A percentile compares a stretch with the other conserved stretches of the same genome.
Evolutionary conservation across 2,797 vertebrate species (phyloP).

Genomic region (Arnoldichthys spilopterus): DNA sequence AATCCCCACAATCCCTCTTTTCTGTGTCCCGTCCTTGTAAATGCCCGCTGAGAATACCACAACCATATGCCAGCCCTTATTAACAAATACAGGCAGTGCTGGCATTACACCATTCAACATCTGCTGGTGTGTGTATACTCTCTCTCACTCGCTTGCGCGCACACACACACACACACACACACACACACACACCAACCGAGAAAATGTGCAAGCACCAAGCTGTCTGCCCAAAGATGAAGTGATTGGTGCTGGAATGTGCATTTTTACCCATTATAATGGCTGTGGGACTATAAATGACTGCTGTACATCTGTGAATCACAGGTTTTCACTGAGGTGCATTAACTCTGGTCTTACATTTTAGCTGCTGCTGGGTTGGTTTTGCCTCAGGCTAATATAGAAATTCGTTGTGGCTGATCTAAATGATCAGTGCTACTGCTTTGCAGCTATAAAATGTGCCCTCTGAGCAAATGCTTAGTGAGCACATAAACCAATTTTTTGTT

Average conservation of each 20-base stretch:
- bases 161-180: not conserved
- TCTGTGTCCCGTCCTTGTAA: constrained; percentile 62
- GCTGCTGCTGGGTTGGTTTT: not conserved
- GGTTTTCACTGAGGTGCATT: not conserved
- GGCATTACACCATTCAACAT: constrained; percentile 47
- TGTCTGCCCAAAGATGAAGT: constrained; percentile 27
- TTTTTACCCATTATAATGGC: constrained; percentile 25
- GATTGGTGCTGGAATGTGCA: constrained; percentile 2
- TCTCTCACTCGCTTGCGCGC: too few species aligned
- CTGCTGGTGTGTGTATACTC: constrained; percentile 25
- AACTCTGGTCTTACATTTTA: not conserved
- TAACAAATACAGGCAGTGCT: constrained; percentile 48
- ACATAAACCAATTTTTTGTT: too few species aligned
- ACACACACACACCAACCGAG: constrained; percentile 1
- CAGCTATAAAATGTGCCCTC: not conserved
- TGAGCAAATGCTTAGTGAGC: too few species aligned
- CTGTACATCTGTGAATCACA: constrained; percentile 30
- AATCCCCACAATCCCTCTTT: constrained; percentile 4
- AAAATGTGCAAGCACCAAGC: not conserved
- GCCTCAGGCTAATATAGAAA: not conserved
- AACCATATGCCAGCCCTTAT: constrained; percentile 75
- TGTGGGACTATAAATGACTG: constrained; percentile 32
- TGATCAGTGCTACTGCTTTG: not conserved
- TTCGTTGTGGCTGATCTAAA: not conserved
- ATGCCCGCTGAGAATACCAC: constrained; percentile 71